Evolutionary conservation across 2,888 invertebrate genomes (phyloP), one percentile per base, ranked within the genome.

Genomic region (Cantharis nigra): DNA sequence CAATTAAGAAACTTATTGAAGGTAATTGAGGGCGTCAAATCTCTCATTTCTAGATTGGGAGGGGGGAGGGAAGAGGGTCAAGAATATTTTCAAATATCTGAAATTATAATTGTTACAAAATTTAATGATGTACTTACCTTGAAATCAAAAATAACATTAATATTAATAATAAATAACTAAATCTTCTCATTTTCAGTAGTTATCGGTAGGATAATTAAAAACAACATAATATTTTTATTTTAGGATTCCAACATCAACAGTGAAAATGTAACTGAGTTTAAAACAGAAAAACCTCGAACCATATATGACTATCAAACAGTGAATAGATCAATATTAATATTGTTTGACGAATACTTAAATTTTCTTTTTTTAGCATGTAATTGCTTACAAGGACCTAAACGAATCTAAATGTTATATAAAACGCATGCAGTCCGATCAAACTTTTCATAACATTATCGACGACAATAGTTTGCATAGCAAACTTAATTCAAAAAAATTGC

Each of bases 391-490:
- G 81, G 88, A 89, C 80, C 85, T 86, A 7, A 80, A 82, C 11
- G 85, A 87, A 71, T 87, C 86, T 23, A 84, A 85, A 80, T 91
- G 90, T 82, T 88, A 89, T 79, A 80, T 91, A 74, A 89, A 90
- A 82, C 87, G 87, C 49, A 81, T 89, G 76, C 85, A 82, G 33
- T 81, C 20, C 81, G 83, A 63, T 72, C 74, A 26, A 49, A 75
- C 63, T 67, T 16, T 28, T 11, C 23, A 30, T 83, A 85, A 72
- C 83, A 83, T 76, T 65, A 82, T 23, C 23, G n/a, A 67, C 13
- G 13, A 9, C 9, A 11, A 67, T n/a, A 67, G 18, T 23, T 13
- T 67, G n/a, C n/a, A 67, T 49, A 2, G n/a, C n/a, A 71, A 82
- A 75, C 9, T 73, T 13, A 81, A 80, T 69, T 80, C 83, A 62